Evolutionary conservation across 2,113 vertebrate species (phyloP).

Genomic region (Capreolus pygargus): DNA sequence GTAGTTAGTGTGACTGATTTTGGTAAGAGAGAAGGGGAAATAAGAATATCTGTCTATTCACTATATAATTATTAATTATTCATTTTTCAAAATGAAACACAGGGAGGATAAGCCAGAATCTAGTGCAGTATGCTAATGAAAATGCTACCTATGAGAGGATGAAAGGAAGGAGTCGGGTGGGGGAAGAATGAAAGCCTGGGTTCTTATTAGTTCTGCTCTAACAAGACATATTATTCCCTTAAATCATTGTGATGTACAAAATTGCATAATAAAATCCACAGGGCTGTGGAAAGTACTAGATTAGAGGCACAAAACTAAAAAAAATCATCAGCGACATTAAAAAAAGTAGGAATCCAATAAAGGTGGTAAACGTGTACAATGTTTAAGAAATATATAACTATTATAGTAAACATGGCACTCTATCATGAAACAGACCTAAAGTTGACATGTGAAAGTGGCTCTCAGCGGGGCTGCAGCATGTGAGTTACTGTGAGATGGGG

Average conservation of each 20-base stretch:
- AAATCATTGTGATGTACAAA: neutral
- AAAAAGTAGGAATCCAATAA: neutral
- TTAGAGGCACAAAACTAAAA: neutral
- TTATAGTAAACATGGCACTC: neutral
- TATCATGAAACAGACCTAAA: neutral
- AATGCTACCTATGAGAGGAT: neutral
- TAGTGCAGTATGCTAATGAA: neutral
- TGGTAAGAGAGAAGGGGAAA: neutral
- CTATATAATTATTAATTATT: neutral
- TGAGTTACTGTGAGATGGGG: neutral
- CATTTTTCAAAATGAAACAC: neutral
- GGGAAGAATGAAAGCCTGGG: neutral
- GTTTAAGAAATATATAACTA: neutral
- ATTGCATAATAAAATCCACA: neutral
- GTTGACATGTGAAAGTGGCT: neutral
- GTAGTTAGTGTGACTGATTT: neutral
- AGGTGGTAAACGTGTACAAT: neutral
- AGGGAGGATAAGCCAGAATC: neutral
- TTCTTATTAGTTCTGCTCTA: neutral
- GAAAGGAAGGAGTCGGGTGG: neutral
- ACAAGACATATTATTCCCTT: neutral
- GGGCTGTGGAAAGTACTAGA: neutral
- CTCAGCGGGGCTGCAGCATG: neutral
- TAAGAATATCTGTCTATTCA: neutral
- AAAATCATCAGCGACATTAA: neutral